Evolutionary conservation across 1,140 invertebrate species (phyloP), one percentile per base, ranked within the genome.

Genomic region (Fopius arisanus): DNA sequence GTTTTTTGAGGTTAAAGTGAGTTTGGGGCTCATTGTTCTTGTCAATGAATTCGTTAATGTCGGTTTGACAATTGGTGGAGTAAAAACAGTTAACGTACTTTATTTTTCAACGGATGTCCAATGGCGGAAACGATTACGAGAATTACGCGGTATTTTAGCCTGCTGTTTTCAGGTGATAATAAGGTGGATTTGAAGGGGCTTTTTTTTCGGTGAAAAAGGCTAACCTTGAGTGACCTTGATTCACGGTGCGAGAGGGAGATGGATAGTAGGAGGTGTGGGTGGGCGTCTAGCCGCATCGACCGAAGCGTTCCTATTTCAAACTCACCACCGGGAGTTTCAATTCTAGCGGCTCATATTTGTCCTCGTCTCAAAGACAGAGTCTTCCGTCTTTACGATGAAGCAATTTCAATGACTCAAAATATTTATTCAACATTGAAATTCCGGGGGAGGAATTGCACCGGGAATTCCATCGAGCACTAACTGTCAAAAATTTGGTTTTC

Each of bases 241-340:
- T 79, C 67, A 65, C 72, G 67, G 48, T 70, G 68, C 37, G 23
- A 66, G 54, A 71, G 62, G 40, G 59, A 51, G 41, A 66, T 14
- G 65, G 41, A 72, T 23, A 54, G 41, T 59, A 37, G 41, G 19
- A 70, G 68, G 37, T 75, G 75, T 79, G 80, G 78, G 79, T 80
- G 78, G 75, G 51, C 67, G 82, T 86, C 84, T 86, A 83, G 84
- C 79, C 83, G 79, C 79, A 86, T 86, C 84, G 84, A 86, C 80
- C 83, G 81, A 77, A 31, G n/a, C 28, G 43, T 14, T 54, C 48
- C 41, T 70, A 54, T 70, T 48, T 48, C 43, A 48, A 48, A 3
- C 9, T 7, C 12, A 37, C 9, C 12, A 37, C 33, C 7, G 33
- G 33, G 12, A 37, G 33, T 37, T 37, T 37, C 33, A 37, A 7